A percentile compares a stretch with the other conserved stretches of the same genome.
These are phyloP conservation scores for Holacanthus passer DNA, from an alignment of 2,113 vertebrate genomes.

Conservation along the genomic window DNA sequence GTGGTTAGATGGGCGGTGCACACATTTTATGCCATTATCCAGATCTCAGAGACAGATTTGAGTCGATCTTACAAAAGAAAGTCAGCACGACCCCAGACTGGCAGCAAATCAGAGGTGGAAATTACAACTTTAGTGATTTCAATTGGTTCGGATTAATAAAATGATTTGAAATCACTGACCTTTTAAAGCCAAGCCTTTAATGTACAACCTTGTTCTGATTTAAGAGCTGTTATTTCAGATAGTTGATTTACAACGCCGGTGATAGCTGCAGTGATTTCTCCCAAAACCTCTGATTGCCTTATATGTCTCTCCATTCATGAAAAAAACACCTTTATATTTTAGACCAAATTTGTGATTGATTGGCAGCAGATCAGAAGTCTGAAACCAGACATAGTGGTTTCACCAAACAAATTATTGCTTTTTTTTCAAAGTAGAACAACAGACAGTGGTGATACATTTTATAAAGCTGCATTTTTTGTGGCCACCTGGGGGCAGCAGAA, in stretches of 20 bases:
- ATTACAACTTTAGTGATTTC: not conserved
- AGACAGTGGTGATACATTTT: not conserved
- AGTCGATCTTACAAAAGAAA: not conserved
- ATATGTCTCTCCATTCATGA: not conserved
- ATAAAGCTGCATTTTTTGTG: too few species aligned
- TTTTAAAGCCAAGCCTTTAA: not conserved
- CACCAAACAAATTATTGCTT: too few species aligned
- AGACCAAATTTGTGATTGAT: not conserved
- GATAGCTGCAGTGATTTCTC: not conserved
- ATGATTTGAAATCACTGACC: not conserved
- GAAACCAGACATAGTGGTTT: too few species aligned
- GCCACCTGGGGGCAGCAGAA: too few species aligned
- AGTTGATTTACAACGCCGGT: not conserved
- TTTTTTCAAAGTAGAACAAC: too few species aligned
- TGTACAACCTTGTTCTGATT: not conserved
- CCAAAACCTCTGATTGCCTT: not conserved
- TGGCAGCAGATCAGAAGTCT: not conserved
- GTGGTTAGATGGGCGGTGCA: not conserved
- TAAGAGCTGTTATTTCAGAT: not conserved
- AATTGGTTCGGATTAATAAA: not conserved
- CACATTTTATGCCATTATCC: slow-evolving; percentile 14
- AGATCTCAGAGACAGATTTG: not conserved
- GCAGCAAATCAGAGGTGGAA: slow-evolving; percentile 7
- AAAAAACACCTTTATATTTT: not conserved
- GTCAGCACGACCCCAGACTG: not conserved